Evolutionary conservation across 2,888 invertebrate genomes (phyloP).

Genomic region (Cataglyphis altisquamis): DNA sequence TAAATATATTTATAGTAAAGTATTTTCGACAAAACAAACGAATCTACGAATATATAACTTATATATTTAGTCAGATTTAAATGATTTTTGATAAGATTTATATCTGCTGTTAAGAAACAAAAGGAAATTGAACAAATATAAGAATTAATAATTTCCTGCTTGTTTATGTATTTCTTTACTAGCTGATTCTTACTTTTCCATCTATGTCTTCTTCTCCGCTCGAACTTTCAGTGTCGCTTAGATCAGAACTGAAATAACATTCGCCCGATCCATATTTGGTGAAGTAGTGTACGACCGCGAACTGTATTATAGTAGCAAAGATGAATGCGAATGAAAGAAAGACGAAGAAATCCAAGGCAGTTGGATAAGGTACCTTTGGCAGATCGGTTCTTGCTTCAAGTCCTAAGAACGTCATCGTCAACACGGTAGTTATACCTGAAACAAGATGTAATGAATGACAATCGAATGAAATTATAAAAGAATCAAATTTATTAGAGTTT

Average conservation of each 20-base stretch:
- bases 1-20: neutral
- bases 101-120: neutral
- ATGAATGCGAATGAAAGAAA: constrained; percentile 93
- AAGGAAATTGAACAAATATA: neutral
- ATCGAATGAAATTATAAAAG: neutral
- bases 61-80: neutral
- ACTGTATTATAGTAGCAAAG: constrained; percentile 94
- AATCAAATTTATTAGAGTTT: neutral
- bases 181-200: constrained; percentile 70
- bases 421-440: constrained; percentile 93
- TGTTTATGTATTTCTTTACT: constrained; percentile 64
- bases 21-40: too few species aligned
- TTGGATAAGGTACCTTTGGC: constrained; percentile 94
- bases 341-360: constrained; percentile 95
- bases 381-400: constrained; percentile 93
- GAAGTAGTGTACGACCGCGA: constrained; percentile 94
- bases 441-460: constrained; percentile 55
- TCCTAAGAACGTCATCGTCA: constrained; percentile 94
- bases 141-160: neutral
- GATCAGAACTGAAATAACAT: constrained; percentile 91
- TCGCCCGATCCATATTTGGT: constrained; percentile 95
- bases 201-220: constrained; percentile 86
- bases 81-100: neutral
- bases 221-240: constrained; percentile 88
- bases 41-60: too few species aligned